These are phyloP conservation scores for Priocnemis perturbator DNA, from an alignment of 2,888 invertebrate genomes.

Conservation along the genomic window DNA sequence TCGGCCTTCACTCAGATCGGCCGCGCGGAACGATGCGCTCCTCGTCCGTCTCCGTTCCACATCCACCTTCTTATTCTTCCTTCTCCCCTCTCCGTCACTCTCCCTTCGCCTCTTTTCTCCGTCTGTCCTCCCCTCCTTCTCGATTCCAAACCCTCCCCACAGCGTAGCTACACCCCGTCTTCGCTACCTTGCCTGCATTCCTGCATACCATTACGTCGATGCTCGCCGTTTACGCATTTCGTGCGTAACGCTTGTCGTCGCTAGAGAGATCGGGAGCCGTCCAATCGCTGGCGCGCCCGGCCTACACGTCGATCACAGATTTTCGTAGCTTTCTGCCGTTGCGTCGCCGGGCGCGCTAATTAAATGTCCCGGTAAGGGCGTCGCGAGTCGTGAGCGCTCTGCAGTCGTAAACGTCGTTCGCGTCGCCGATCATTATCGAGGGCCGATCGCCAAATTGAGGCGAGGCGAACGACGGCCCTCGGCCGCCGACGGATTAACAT, in stretches of 20 bases:
- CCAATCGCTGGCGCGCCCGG: slow-evolving; percentile 7
- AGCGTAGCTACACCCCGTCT: slow-evolving; percentile 64
- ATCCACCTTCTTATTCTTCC: slow-evolving; percentile 33
- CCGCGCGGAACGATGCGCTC: slow-evolving; percentile 40
- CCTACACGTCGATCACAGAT: not conserved
- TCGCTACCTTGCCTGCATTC: slow-evolving; percentile 69
- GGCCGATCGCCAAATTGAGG: not conserved
- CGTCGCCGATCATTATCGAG: slow-evolving; percentile 1
- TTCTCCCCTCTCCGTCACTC: slow-evolving; percentile 13
- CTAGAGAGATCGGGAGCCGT: not conserved
- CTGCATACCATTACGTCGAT: slow-evolving; percentile 71
- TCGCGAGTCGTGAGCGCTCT: not conserved
- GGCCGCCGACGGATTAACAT: slow-evolving; percentile 33
- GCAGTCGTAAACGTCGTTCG: slow-evolving; percentile 2
- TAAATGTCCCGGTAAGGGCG: not conserved
- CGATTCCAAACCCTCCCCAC: slow-evolving; percentile 67
- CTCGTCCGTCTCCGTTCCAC: slow-evolving; percentile 16
- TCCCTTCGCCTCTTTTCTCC: not conserved
- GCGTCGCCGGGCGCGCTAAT: not conserved
- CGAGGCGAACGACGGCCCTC: not conserved
- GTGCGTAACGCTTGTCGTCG: slow-evolving; percentile 54
- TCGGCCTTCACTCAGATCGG: slow-evolving; percentile 58
- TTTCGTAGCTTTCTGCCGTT: not conserved
- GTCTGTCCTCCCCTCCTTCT: slow-evolving; percentile 27
- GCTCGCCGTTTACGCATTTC: slow-evolving; percentile 65